A percentile compares a stretch with the other conserved stretches of the same genome.
These are phyloP conservation scores for Lontra canadensis DNA, from an alignment of 2,113 vertebrate genomes.

Conservation along the genomic window DNA sequence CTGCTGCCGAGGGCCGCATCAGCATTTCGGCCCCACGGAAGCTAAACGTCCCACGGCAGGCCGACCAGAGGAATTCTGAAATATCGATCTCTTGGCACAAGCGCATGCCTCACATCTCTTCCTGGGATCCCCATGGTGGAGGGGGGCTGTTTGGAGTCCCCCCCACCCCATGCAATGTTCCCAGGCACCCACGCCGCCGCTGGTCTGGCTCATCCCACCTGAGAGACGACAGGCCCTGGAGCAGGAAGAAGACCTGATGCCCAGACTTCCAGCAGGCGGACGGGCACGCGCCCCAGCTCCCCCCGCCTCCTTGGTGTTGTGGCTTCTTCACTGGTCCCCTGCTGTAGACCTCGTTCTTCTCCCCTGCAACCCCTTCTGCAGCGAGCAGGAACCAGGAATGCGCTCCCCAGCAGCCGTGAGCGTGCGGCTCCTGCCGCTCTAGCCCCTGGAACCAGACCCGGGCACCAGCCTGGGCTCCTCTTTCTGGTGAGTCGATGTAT, in stretches of 20 bases:
- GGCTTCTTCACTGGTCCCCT: not conserved
- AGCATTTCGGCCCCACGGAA: slow-evolving; percentile 56
- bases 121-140: slow-evolving; percentile 47
- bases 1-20: slow-evolving; percentile 61
- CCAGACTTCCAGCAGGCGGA: rapidly evolving
- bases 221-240: no score
- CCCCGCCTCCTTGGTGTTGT: rapidly evolving
- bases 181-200: no score
- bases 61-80: slow-evolving; percentile 72
- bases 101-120: slow-evolving; percentile 62
- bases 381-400: not conserved
- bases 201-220: no score
- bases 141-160: slow-evolving; percentile 40
- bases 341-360: rapidly evolving
- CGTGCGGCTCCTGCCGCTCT: not conserved
- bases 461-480: not conserved
- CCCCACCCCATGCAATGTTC: not conserved
- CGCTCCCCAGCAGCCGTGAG: rapidly evolving
- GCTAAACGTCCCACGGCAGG: slow-evolving; percentile 64
- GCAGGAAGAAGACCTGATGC: no score
- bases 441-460: not conserved
- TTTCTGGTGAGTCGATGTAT: rapidly evolving
- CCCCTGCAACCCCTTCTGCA: not conserved
- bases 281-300: rapidly evolving
- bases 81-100: slow-evolving; percentile 49